These are phyloP conservation scores for Alouatta palliata DNA, from an alignment of 2,113 vertebrate species.

Conservation along the genomic window DNA sequence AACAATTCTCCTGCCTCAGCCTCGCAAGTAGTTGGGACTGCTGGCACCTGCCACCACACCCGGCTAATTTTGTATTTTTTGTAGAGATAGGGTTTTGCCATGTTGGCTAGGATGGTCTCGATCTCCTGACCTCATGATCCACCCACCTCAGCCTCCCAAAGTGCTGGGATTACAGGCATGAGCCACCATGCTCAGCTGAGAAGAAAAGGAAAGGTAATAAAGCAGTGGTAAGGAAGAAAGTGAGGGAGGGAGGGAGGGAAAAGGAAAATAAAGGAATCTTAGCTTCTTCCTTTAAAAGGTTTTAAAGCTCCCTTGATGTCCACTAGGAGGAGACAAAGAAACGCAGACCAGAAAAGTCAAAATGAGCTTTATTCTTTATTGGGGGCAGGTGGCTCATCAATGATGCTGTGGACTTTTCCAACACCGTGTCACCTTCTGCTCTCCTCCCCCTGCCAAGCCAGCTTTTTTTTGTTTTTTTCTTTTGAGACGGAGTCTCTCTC, in stretches of 20 bases:
- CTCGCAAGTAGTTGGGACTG: no score
- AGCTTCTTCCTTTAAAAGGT: background rate
- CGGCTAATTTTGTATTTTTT: no score
- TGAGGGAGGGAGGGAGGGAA: background rate
- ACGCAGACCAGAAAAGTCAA: background rate
- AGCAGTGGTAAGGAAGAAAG: background rate
- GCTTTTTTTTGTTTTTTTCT: background rate
- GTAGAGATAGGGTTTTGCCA: no score
- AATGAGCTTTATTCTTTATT: accelerated
- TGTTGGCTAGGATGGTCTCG: no score
- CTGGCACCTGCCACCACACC: no score
- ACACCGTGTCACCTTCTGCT: background rate
- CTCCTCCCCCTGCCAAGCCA: background rate
- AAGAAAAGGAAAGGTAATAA: background rate
- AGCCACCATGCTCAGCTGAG: no score
- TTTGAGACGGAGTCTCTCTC: background rate
- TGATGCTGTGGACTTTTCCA: background rate
- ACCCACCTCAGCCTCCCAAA: no score
- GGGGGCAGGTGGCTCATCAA: background rate
- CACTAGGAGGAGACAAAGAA: conserved; percentile 2
- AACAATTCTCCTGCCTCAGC: no score
- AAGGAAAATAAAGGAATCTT: background rate
- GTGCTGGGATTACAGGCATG: no score
- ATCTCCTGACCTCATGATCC: no score
- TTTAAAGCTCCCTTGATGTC: background rate